Conservation (phyloP, 2,888 invertebrate genomes). For the Drosophila antonietae region DNA sequence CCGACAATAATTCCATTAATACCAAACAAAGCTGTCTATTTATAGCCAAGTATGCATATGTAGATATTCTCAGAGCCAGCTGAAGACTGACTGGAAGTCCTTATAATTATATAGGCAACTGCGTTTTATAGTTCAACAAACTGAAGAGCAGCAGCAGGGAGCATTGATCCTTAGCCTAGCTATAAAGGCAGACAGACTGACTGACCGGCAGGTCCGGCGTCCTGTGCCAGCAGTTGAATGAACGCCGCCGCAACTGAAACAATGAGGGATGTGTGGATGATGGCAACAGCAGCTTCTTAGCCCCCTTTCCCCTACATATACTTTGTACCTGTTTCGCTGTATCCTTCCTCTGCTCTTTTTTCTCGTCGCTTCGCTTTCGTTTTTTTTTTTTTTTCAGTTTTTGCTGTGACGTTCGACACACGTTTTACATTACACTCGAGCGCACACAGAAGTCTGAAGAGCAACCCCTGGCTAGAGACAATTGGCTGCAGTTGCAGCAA, state of each 20-base stretch:
- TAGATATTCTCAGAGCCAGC: neutral
- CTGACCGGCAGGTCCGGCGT: constrained; percentile 22
- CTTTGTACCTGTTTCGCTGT: constrained; percentile 44
- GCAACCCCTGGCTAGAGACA: constrained; percentile 50
- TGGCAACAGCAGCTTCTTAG: constrained; percentile 22
- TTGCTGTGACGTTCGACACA: constrained; percentile 53
- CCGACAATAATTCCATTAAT: neutral
- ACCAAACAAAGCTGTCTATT: neutral
- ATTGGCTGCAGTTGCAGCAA: constrained; percentile 65
- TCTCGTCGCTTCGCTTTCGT: constrained; percentile 28
- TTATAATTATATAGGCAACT: constrained; percentile 34
- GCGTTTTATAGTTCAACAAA: constrained; percentile 73
- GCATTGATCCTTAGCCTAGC: constrained; percentile 71
- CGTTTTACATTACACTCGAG: constrained; percentile 69
- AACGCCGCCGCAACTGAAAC: constrained; percentile 59
- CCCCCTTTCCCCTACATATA: neutral
- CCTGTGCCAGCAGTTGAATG: constrained; percentile 67
- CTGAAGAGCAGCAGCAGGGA: constrained; percentile 47
- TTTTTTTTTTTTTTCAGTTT: constrained; percentile 7
- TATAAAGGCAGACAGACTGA: constrained; percentile 27
- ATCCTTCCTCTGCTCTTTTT: constrained; percentile 5
- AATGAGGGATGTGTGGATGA: constrained; percentile 33
- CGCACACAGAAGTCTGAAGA: constrained; percentile 43
- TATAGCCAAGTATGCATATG: neutral
- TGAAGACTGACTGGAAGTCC: constrained; percentile 3